These are phyloP conservation scores for Copidosoma floridanum DNA, from an alignment of 1,140 invertebrate species.

Conservation along the genomic window DNA sequence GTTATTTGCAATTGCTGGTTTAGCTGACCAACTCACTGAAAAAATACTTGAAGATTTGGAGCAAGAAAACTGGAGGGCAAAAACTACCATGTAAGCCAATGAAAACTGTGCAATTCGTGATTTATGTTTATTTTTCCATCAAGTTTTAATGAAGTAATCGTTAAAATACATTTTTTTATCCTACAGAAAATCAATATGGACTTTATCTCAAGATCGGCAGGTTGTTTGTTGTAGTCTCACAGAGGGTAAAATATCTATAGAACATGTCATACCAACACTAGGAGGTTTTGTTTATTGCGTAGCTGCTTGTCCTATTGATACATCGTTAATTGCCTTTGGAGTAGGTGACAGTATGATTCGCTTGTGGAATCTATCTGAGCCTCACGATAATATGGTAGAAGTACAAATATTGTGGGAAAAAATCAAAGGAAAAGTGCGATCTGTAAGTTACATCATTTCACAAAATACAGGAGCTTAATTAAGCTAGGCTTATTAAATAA, in stretches of 20 bases:
- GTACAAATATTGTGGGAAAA: slow-evolving; percentile 66
- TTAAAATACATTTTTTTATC: no score
- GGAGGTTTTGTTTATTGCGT: slow-evolving; percentile 68
- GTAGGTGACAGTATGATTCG: slow-evolving; percentile 69
- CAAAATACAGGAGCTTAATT: no score
- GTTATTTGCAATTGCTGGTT: slow-evolving; percentile 56
- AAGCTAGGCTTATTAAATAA: no score
- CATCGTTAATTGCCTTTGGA: slow-evolving; percentile 67
- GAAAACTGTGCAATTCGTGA: background rate
- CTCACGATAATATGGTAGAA: slow-evolving; percentile 53
- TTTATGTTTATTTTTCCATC: no score
- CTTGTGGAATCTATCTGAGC: slow-evolving; percentile 66
- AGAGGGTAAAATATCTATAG: slow-evolving; percentile 39
- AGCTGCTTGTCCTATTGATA: slow-evolving; percentile 68
- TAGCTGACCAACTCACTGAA: slow-evolving; percentile 1
- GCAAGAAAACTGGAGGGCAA: slow-evolving; percentile 39
- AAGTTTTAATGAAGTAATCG: no score
- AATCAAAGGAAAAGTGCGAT: slow-evolving; percentile 70
- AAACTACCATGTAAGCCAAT: slow-evolving; percentile 10
- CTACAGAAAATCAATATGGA: slow-evolving; percentile 58
- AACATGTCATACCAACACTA: slow-evolving; percentile 62
- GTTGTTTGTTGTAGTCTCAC: slow-evolving; percentile 61
- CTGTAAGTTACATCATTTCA: slow-evolving; percentile 51
- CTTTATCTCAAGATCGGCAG: slow-evolving; percentile 63
- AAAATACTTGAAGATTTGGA: slow-evolving; percentile 35